Percentiles rank a stretch among this genome's conserved stretches.
phyloP scores from a whole-genome alignment of 2,113 vertebrate species.

The Rhodinocichla rosea region DNA sequence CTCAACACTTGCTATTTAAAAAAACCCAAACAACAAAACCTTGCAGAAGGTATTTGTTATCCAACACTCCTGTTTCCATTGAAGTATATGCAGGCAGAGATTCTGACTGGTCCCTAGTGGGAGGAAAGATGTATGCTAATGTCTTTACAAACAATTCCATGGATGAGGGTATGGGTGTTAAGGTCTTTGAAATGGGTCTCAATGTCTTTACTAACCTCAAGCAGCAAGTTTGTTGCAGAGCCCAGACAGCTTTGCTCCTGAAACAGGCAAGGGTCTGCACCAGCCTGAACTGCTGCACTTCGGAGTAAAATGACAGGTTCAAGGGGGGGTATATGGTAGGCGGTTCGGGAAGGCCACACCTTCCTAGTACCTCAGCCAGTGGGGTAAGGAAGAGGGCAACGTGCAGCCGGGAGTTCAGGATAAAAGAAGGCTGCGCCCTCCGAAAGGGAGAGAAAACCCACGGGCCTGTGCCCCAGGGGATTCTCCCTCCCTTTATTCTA shows the following conservation, averaged over 20 bases:
- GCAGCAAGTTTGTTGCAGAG: neutral
- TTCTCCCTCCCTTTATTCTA: neutral
- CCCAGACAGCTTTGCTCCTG: neutral
- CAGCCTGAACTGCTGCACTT: neutral
- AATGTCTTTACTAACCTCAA: neutral
- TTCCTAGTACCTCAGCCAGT: neutral
- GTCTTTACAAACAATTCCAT: neutral
- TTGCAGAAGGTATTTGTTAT: neutral
- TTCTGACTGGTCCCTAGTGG: neutral
- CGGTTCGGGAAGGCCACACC: accelerated
- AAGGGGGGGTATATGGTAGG: neutral
- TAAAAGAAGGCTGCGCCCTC: neutral
- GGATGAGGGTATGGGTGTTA: neutral
- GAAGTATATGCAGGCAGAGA: neutral
- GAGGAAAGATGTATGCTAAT: neutral
- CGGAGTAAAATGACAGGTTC: neutral
- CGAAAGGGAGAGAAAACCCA: accelerated
- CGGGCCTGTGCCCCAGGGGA: accelerated
- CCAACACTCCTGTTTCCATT: neutral
- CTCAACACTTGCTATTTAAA: neutral
- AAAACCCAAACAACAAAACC: neutral
- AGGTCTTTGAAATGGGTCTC: neutral
- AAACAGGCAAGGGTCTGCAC: neutral
- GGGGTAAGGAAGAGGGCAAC: neutral
- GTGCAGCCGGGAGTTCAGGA: accelerated